A percentile compares a stretch with the other conserved stretches of the same genome.
These are phyloP conservation scores for Cephus sareptanus DNA, from an alignment of 2,888 invertebrate genomes.

Conservation along the genomic window DNA sequence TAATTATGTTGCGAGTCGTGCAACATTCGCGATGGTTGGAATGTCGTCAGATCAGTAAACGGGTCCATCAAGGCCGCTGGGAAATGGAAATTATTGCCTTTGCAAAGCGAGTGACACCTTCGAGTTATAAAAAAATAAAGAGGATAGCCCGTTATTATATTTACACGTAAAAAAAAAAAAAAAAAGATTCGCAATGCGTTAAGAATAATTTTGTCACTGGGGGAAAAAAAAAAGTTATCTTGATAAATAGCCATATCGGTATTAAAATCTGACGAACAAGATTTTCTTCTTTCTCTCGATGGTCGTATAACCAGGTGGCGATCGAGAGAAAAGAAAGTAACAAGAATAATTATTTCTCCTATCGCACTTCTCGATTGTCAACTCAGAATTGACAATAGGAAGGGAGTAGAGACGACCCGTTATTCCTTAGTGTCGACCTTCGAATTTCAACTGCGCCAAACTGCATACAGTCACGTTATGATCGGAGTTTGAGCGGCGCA, in stretches of 20 bases:
- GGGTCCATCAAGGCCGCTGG: constrained; percentile 57
- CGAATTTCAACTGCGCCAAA: constrained; percentile 44
- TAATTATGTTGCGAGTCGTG: constrained; percentile 29
- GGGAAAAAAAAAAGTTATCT: too few species aligned
- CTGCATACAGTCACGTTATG: constrained; percentile 51
- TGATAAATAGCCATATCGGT: background rate
- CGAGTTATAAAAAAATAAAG: constrained; percentile 31
- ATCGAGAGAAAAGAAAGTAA: background rate
- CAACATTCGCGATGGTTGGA: constrained; percentile 52
- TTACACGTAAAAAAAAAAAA: too few species aligned
- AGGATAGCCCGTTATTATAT: background rate
- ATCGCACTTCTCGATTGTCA: background rate
- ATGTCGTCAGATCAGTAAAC: constrained; percentile 56
- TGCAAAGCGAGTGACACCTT: constrained; percentile 22
- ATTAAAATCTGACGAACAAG: background rate
- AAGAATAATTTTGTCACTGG: background rate
- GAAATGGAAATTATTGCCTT: constrained; percentile 56
- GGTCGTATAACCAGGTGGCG: background rate
- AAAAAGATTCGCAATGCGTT: background rate
- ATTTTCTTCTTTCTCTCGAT: background rate
- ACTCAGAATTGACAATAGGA: background rate
- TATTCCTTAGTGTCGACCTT: constrained; percentile 35
- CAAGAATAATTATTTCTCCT: background rate
- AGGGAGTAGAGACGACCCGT: constrained; percentile 18
- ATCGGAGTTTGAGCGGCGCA: constrained; percentile 41